Evolutionary conservation across 2,888 invertebrate genomes (phyloP), one percentile per base, ranked within the genome.

Genomic region (Cheilosia variabilis): DNA sequence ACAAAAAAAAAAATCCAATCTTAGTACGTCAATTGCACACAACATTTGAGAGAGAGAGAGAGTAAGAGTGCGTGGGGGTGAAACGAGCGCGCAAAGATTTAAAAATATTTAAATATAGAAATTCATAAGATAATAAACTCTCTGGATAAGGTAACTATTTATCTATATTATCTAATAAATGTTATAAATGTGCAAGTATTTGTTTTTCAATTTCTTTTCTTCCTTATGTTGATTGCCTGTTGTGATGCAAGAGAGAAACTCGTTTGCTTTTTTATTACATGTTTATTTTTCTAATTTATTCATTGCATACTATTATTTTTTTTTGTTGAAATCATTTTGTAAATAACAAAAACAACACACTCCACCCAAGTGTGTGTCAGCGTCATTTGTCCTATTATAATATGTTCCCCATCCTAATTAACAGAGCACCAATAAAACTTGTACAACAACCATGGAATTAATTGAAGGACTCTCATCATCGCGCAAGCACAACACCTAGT

Each of bases 11-110:
- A 75, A 60, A 53, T 53, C 50, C 71, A 86, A 76, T 41, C 69
- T 72, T 71, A 84, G 84, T 84, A 81, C 76, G 76, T 81, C 86
- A 72, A 77, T 86, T 86, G 86, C 86, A 86, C 80, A 86, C 86
- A 86, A 68, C 81, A 47, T 76, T 80, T 76, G 50, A 72, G 72
- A 79, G 71, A 68, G 63, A 65, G 31, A 60, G 58, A 79, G 69
- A 76, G 63, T 31, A 9, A 31, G 73, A n/a, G 41, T 19, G 24
- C 13, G 37, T 37, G 47, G 17, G 31, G 58, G 71, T 69, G 63
- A 57, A 76, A 72, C 34, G 41, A 58, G 68, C 53, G 53, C 52
- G 47, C 65, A 65, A 65, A 57, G 15, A 34, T 68, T 72, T 27
- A 24, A 43, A 41, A 45, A 24, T 22, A 41, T 43, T 34, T 47